These are phyloP conservation scores for Sebastes ruberrimus DNA, from an alignment of 2,797 vertebrate genomes.

Conservation along the genomic window DNA sequence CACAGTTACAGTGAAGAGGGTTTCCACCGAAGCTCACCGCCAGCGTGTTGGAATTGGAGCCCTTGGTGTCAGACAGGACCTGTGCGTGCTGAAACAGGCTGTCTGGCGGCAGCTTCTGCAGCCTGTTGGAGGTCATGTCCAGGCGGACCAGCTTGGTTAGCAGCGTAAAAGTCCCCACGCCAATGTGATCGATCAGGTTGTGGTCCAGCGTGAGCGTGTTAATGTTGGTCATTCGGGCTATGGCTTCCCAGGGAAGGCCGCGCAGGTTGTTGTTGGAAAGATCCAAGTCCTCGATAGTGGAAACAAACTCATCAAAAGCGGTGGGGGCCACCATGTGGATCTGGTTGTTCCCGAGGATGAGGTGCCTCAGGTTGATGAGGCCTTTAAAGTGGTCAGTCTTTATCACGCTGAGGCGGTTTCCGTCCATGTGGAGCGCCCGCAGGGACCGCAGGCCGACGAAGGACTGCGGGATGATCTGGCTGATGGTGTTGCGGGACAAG, in stretches of 20 bases:
- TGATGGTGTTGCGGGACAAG: conserved; percentile 94
- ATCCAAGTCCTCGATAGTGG: conserved; percentile 95
- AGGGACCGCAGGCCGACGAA: conserved; percentile 90
- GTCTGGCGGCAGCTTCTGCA: conserved; percentile 92
- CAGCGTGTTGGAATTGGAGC: conserved; percentile 82
- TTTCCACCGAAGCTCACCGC: conserved; percentile 94
- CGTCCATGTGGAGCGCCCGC: conserved; percentile 93
- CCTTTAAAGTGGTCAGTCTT: conserved; percentile 90
- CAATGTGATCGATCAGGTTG: conserved; percentile 93
- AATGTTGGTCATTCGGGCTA: conserved; percentile 93
- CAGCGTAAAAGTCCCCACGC: conserved; percentile 89
- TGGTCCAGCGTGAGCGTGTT: conserved; percentile 95
- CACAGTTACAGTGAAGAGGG: conserved; percentile 95
- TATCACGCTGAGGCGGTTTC: conserved; percentile 90
- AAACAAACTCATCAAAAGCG: conserved; percentile 90
- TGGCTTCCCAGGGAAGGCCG: conserved; percentile 92
- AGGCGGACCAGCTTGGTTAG: conserved; percentile 91
- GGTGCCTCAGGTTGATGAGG: conserved; percentile 90
- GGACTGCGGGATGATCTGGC: conserved; percentile 89
- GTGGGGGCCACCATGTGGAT: conserved; percentile 87
- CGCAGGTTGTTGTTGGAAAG: conserved; percentile 95
- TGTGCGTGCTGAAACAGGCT: conserved; percentile 91
- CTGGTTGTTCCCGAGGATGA: conserved; percentile 96
- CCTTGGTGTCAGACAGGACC: conserved; percentile 81
- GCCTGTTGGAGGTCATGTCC: conserved; percentile 94